phyloP scores from a whole-genome alignment of 2,888 invertebrate species.

The Elaeidobius kamerunicus region DNA sequence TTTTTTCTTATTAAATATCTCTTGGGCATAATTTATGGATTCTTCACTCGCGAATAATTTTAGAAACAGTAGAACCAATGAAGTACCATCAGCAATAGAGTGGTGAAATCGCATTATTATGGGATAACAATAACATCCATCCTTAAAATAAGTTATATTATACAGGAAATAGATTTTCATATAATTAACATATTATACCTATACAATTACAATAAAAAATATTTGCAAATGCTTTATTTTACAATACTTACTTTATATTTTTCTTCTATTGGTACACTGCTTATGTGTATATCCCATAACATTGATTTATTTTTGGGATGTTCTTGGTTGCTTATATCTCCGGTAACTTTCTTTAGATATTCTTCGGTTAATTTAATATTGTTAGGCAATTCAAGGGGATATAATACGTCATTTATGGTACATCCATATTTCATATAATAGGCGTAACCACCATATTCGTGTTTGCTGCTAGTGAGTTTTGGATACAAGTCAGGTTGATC shows the following conservation, averaged over 20 bases:
- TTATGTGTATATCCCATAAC: constrained; percentile 11
- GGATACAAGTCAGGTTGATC: constrained; percentile 13
- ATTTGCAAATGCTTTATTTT: too few species aligned
- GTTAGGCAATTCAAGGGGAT: background rate
- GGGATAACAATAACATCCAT: too few species aligned
- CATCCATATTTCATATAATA: constrained; percentile 6
- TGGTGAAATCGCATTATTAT: too few species aligned
- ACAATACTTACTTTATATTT: background rate
- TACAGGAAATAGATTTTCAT: too few species aligned
- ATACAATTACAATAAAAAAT: too few species aligned
- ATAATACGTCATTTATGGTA: background rate
- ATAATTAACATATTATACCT: too few species aligned
- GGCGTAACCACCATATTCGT: constrained; percentile 3
- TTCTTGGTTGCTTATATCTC: background rate
- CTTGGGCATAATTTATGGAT: too few species aligned
- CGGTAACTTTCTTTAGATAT: background rate
- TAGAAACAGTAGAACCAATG: too few species aligned
- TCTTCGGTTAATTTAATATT: background rate
- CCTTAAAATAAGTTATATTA: too few species aligned
- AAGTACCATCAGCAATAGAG: too few species aligned
- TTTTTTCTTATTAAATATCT: too few species aligned
- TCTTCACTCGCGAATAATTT: too few species aligned
- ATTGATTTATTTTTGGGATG: background rate
- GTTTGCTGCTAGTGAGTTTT: constrained; percentile 10
- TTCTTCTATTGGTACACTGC: background rate